Base-by-base conservation (phyloP, 2,797 vertebrate genomes). In the Sebastes nivosus region DNA sequence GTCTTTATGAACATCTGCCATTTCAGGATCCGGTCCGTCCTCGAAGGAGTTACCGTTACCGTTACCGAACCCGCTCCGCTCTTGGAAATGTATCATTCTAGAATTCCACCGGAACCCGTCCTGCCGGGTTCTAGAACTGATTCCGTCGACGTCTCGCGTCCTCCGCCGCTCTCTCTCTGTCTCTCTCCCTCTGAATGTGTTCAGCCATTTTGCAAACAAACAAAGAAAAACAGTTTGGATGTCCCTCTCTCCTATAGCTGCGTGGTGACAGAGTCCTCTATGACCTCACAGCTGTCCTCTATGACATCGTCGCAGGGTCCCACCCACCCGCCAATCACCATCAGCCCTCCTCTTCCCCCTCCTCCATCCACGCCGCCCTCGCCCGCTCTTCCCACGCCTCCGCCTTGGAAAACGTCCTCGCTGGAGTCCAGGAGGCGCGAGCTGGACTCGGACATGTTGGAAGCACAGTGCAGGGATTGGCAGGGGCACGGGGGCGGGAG, bases 391-490 rank as follows among this genome's bases (percentile, higher is more conserved):
- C 87, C 88, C 22, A 77, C 27, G 59, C 90, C 87, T 22, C 83
- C 91, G 13, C 84, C 96, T 91, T 97, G 97, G 95, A 98, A 98
- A 92, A 99, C 96, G 34, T 98, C 97, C 93, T 98, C 97, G 24
- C 96, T 97, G 0, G 98, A 98, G 96, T 98, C 97, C 95, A 98
- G 96, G 85, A 98, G 97, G 94, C 96, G 97, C 22, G 97, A 96
- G 92, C 97, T 99, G 90, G 98, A 98, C 93, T 97, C 97, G 50
- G 97, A 98, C 91, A 98, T 97, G 94, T 96, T 97, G 96, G 98
- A 97, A 96, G 96, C 95, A 95, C 97, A 98, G 96, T 98, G 97
- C 94, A 99, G 96, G 86, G 98, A 98, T 94, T 97, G 97, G 94
- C 96, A 96, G 92, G 97, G 96, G 87, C 96, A 95, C 59, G 97